Base-by-base conservation (phyloP, 2,113 vertebrate species). In the Ia io region DNA sequence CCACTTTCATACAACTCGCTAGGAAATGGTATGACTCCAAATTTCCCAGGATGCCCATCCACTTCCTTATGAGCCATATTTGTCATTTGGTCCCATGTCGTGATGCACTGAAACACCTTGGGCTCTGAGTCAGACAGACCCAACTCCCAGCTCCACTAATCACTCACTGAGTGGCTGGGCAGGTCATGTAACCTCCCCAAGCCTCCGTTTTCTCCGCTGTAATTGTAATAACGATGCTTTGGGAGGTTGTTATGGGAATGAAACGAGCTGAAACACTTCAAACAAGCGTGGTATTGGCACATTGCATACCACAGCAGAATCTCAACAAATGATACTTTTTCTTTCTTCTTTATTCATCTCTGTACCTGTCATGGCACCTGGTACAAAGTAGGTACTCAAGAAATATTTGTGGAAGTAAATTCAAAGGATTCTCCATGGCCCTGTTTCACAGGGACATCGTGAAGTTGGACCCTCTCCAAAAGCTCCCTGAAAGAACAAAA, bases 401-500 rank as follows among this genome's bases (percentile, higher is more conserved):
- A 95, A 93, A 92, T 84, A 96, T 89, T 90, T 49, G 25, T 91
- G 80, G 10, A 79, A 77, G 53, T 84, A 70, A 93, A 96, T 95
- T 92, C 65, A 97, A 92, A 90, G 49, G 76, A 37, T 90, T 92
- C 84, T 87, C 40, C 44, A 30, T 59, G 93, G 87, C 95, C 87
- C 93, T 94, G 76, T 91, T 96, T 95, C 74, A 59, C 14, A 91
- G 86, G 80, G 70, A 90, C 51, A 23, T 12, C 13, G 20, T 71
- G 79, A 94, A 89, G 70, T 89, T 94, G 96, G 92, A 91, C 90
- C 78, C 79, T 91, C 93, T 96, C 93, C 96, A 97, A 79, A 91
- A 93, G 42, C 84, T 96, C 65, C 89, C 93, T 71, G 93, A 86
- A 94, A 94, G 92, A 94, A 96, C 93, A 96, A 96, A 96, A 85